Base-by-base conservation (phyloP, 2,113 vertebrate genomes). In the Petrocephalus zakoni region DNA sequence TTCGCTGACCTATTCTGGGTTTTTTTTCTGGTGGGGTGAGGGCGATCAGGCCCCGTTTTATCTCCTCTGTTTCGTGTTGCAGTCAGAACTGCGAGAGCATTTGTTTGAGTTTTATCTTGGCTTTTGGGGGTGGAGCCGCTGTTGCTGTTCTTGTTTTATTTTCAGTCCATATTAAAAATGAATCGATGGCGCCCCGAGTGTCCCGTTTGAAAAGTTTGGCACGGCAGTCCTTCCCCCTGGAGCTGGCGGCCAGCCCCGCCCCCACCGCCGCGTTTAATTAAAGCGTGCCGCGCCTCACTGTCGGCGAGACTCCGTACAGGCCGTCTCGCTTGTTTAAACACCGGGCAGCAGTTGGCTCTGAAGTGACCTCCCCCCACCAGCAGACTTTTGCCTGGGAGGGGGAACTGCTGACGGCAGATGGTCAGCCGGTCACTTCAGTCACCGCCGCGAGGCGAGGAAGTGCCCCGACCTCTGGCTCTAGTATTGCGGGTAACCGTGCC, bases 401-500 rank as follows among this genome's bases (percentile, higher is more conserved):
- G 88, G 78, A 89, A 90, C 87, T 88, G 89, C 82, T 83, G 72
- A 88, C 84, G 87, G 91, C 90, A 91, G 91, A 89, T 72, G 92
- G 89, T 91, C 89, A 87, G 87, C 86, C 82, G 91, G 92, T 91
- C 92, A 91, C 87, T 92, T 91, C 89, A 90, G 89, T 92, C 91
- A 91, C 91, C 58, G 51, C 68, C 52, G 64, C 81, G 84, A 75
- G 51, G n/a, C 52, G 21, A 55, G 85, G 81, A 86, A 87, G 37
- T 8, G 37, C 56, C 55, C 86, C 34, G 37, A 55, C 34, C 86
- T 87, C 86, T 22, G 34, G 15, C 86, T 13, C 4, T 8, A 22
- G 10, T 55, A 25, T 34, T 52, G 22, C 10, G 55, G 34, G 55
- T 47, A n/a, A 46, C 22, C 55, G 34, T 64, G 34, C 34, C 13